These are phyloP conservation scores for Epirrhoe alternata DNA, from an alignment of 2,888 invertebrate species.

Conservation along the genomic window DNA sequence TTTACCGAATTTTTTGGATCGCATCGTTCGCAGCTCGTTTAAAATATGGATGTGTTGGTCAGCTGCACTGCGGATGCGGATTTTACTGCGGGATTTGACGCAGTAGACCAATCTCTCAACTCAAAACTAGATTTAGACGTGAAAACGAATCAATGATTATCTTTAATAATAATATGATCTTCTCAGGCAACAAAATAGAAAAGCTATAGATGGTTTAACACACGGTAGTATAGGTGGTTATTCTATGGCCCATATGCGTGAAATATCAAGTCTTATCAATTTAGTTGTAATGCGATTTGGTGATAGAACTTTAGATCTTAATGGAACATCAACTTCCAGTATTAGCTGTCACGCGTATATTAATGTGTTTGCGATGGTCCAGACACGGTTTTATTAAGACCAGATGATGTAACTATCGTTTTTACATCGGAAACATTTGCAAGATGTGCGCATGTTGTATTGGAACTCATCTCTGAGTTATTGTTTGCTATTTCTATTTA, in stretches of 20 bases:
- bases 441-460: constrained; percentile 46
- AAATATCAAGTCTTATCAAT: background rate
- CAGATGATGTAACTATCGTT: constrained; percentile 52
- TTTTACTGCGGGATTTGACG: constrained; percentile 23
- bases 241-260: too few species aligned
- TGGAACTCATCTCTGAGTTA: constrained; percentile 42
- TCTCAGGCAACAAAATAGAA: too few species aligned
- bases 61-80: constrained; percentile 32
- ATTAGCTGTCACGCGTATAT: constrained; percentile 38
- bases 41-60: constrained; percentile 27
- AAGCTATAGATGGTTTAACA: too few species aligned
- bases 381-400: constrained; percentile 49
- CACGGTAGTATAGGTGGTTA: too few species aligned
- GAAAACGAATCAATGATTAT: too few species aligned
- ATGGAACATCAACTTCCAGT: constrained; percentile 24
- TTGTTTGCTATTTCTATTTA: constrained; percentile 42
- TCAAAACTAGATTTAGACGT: background rate
- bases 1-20: background rate
- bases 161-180: too few species aligned
- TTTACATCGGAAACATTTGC: constrained; percentile 45
- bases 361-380: constrained; percentile 52
- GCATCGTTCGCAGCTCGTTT: background rate
- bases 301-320: background rate
- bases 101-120: constrained; percentile 4
- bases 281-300: background rate